Evolutionary conservation across 2,888 invertebrate species (phyloP), one percentile per base, ranked within the genome.

Genomic region (Heliconius ismenius): DNA sequence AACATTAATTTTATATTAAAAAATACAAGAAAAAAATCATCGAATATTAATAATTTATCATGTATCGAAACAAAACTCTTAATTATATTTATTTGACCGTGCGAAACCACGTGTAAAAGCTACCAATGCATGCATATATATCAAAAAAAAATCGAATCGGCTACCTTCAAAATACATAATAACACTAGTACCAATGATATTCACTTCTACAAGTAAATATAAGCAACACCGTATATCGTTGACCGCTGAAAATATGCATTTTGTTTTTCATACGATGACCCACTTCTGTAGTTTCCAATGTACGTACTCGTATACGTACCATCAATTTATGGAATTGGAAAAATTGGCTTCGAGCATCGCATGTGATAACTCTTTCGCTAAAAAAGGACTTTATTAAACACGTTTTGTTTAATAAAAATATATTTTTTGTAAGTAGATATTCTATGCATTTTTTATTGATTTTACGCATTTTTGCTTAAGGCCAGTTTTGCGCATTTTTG

Each of bases 301-400:
- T 49, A 67, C 74, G 15, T 62, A 26, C 26, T 26, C 62, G 62
- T 60, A 24, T 60, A 54, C 21, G 74, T 36, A 54, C 74, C 79
- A 79, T 75, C 76, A 78, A 76, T 79, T 79, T 79, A 76, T 73
- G 75, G 76, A 76, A 79, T 79, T 74, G 76, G 65, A 74, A 74
- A 76, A 79, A 78, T 79, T 76, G 79, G 74, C 75, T 78, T 65
- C 67, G 77, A 65, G 65, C 72, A 28, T 39, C 65, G 58, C 49
- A 73, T 54, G 67, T 60, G 67, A 78, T 78, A 26, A 70, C 74
- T 49, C 73, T 77, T 77, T 43, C 24, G 72, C 54, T 70, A 62
- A 49, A 62, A 73, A 73, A 39, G 21, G 39, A 39, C 62, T 73
- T 62, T 73, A 62, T 73, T 73, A 62, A 62, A 67, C 39, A 67